Evolutionary conservation across 2,113 vertebrate species (phyloP), one percentile per base, ranked within the genome.

Genomic region (Centropristis striata): DNA sequence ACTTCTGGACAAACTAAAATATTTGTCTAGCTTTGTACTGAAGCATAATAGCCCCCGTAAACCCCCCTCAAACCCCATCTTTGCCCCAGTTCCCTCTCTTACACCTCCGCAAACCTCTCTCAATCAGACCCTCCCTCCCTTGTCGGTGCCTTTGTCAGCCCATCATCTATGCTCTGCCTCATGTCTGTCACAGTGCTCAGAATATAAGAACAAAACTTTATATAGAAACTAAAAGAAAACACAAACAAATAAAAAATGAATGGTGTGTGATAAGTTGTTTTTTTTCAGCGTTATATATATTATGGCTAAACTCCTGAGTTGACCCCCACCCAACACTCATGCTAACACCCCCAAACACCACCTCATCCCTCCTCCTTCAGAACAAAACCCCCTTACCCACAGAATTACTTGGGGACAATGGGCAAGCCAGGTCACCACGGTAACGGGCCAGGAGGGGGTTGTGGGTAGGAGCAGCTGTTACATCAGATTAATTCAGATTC

Each of bases 401-500:
- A 94, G 94, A 94, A 95, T 95, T 94, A 95, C 93, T 94, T 90
- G 75, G 93, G 95, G 94, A 96, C 95, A 95, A 95, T 95, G 88
- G 93, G 91, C 85, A 87, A 91, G 93, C 93, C 87, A 75, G 92
- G 94, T 96, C 93, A 90, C 93, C 94, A 93, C 91, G 95, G 95
- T 95, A 95, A 95, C 94, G 75, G 94, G 90, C 88, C 80, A 81
- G 93, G 91, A 86, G 91, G 94, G 64, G 93, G 88, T 74, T 82
- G 89, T 86, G 93, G 92, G 95, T 86, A 93, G 93, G 90, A 95
- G 95, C 95, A 96, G 95, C 95, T 96, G 95, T 95, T 96, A 94
- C 94, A 95, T 96, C 93, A 95, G 94, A 96, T 95, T 95, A 95
- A 95, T 95, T 96, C 94, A 95, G 91, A 95, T 95, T 95, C 95